Evolutionary conservation across 2,888 invertebrate species (phyloP).

Genomic region (Callyntrura sp.): DNA sequence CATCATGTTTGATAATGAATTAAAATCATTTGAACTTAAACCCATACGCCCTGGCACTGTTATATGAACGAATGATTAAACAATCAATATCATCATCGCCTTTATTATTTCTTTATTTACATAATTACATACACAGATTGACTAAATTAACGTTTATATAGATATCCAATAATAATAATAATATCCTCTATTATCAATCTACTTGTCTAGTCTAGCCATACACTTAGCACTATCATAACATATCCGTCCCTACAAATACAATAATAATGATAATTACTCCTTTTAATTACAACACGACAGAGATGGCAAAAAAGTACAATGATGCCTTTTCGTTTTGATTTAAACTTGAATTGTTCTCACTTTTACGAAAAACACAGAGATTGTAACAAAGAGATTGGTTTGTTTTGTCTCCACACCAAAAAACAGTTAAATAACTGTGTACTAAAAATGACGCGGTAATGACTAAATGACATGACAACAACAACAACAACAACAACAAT

Average conservation of each 20-base stretch:
- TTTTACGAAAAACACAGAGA: too few relatives aligned
- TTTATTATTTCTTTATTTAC: constrained; percentile 34
- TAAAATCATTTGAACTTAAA: too few relatives aligned
- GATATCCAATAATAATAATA: constrained; percentile 11
- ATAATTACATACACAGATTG: constrained; percentile 31
- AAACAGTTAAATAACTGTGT: too few relatives aligned
- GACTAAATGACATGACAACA: not conserved
- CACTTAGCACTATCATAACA: too few relatives aligned
- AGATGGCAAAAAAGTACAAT: constrained; percentile 53
- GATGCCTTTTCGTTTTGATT: constrained; percentile 48
- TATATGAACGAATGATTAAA: not conserved
- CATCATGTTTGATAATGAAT: not conserved
- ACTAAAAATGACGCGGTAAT: too few relatives aligned
- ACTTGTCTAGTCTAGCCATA: not conserved
- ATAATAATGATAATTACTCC: constrained; percentile 16
- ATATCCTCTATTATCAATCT: not conserved
- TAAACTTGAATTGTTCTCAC: not conserved
- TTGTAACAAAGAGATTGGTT: not conserved
- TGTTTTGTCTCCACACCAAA: not conserved
- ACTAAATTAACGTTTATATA: not conserved
- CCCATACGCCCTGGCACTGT: too few relatives aligned
- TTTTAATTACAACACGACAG: constrained; percentile 43
- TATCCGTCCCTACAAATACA: not conserved
- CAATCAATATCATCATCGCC: constrained; percentile 10
- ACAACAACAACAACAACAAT: not conserved